Evolutionary conservation across 2,797 vertebrate species (phyloP), one percentile per base, ranked within the genome.

Genomic region (Craterocephalus amniculus): DNA sequence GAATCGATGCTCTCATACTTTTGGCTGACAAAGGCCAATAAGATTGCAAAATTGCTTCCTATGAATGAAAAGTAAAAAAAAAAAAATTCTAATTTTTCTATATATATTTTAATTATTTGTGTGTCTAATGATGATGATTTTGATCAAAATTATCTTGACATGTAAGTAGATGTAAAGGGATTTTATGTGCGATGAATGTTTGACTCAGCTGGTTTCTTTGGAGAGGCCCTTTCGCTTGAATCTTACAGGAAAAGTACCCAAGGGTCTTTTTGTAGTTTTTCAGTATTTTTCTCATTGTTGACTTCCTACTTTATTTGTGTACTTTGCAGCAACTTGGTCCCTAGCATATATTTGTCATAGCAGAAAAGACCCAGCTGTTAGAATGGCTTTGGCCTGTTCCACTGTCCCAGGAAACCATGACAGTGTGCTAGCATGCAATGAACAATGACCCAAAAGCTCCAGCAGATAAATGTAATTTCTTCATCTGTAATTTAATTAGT

Each of bases 281-380:
- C 34, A 26, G 12, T 16, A 58, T 18, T 52, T 36, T 34, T 54
- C 20, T 20, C 29, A 56, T 54, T 57, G 40, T 22, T 20, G 24
- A 4, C 63, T 22, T 10, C 58, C 14, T 49, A 0, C 29, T 49
- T 69, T 6, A 16, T 71, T 62, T 68, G 16, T 73, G 45, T 13
- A 55, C 32, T 27, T 4, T 20, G 20, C 69, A 45, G 70, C 24
- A 35, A 27, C 14, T 59, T 45, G 27, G 38, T 48, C 76, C 24
- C 22, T 58, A 64, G 49, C 45, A 59, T 65, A 64, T 60, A 54
- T 73, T 57, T 56, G 61, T 75, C 60, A 16, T 14, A 18, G 51
- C 2, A 40, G 36, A 14, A 32, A 31, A 54, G 59, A 26, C 11
- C 14, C 9, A 72, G 31, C 38, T 64, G 57, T 63, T 54, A 66